Evolutionary conservation across 2,797 vertebrate species (phyloP).

Genomic region (Myotis pilosus): DNA sequence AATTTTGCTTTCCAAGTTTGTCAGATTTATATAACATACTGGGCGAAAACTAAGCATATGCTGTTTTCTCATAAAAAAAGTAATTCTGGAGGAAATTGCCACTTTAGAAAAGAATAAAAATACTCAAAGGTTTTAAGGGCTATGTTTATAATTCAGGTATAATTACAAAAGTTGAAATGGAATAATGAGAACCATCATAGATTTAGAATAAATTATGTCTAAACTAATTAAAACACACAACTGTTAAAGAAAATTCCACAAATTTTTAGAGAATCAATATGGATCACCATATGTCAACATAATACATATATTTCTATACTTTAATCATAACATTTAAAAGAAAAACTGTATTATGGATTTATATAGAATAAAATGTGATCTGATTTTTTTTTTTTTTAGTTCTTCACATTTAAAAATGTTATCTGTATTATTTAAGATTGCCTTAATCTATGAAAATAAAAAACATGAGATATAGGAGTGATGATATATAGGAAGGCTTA

Average conservation of each 20-base stretch:
- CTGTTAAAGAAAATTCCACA: background rate
- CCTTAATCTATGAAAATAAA: background rate
- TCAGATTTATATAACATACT: background rate
- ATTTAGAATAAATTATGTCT: background rate
- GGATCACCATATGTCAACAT: background rate
- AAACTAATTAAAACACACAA: background rate
- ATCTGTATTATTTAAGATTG: background rate
- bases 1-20: background rate
- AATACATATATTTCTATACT: background rate
- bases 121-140: background rate
- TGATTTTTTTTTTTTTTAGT: background rate
- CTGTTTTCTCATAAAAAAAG: conserved; percentile 42
- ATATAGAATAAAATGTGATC: background rate
- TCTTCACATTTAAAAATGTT: background rate
- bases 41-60: conserved; percentile 9
- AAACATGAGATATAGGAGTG: background rate
- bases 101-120: conserved; percentile 29
- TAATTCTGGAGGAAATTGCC: conserved; percentile 24
- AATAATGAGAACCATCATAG: background rate
- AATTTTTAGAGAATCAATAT: background rate
- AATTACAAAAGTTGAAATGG: conserved; percentile 29
- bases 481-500: background rate
- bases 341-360: background rate
- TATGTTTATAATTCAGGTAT: background rate
- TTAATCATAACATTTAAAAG: background rate